Conservation (phyloP, 1,140 invertebrate species). For the Leptoteleia sp. region DNA sequence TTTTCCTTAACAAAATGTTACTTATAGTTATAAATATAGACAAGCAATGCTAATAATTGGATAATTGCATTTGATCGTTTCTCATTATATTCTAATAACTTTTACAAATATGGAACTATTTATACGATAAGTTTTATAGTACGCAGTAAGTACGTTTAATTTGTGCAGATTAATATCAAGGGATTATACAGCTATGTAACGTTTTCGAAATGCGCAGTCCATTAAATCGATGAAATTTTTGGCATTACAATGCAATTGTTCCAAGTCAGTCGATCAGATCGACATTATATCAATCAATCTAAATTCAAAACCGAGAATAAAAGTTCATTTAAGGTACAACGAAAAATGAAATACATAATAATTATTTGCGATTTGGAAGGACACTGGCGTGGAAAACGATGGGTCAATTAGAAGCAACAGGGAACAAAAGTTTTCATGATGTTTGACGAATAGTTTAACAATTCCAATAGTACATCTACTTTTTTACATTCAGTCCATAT, state of each 20-base stretch:
- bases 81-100: background rate
- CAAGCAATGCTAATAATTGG: background rate
- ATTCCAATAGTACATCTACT: too few species aligned
- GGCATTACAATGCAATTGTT: conserved; percentile 15
- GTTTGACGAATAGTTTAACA: conserved; percentile 6
- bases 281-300: too few species aligned
- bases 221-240: conserved; percentile 58
- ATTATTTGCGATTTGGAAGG: conserved; percentile 15
- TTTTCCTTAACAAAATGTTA: too few species aligned
- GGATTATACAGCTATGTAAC: conserved; percentile 40
- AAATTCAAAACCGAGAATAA: too few species aligned
- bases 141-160: conserved; percentile 1
- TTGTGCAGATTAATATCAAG: conserved; percentile 21
- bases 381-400: conserved; percentile 13
- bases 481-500: too few species aligned
- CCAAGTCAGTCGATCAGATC: conserved; percentile 5
- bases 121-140: conserved; percentile 3
- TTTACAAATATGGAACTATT: background rate
- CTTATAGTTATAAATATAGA: background rate
- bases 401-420: conserved; percentile 22
- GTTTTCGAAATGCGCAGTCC: conserved; percentile 41
- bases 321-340: conserved; percentile 24
- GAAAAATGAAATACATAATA: conserved; percentile 16
- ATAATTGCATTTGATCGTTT: background rate
- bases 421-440: conserved; percentile 12